Conservation (phyloP, 2,113 vertebrate genomes). For the Syngnathus floridae region DNA sequence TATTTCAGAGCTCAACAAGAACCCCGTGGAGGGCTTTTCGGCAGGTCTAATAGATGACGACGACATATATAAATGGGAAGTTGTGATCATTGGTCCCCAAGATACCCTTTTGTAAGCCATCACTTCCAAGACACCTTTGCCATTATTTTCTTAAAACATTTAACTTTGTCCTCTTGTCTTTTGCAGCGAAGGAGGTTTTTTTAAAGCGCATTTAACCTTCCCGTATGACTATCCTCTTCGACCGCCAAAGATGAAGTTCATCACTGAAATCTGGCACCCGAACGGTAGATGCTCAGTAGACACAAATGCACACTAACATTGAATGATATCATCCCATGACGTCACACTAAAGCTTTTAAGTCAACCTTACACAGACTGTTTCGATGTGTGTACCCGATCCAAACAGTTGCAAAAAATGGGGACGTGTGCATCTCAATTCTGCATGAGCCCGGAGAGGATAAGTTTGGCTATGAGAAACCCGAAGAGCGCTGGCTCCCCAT, state of each 20-base stretch:
- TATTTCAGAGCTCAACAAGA: constrained; percentile 93
- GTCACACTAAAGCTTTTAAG: neutral
- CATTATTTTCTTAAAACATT: neutral
- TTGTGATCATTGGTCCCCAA: constrained; percentile 97
- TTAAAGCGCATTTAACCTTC: constrained; percentile 99
- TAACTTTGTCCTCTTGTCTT: constrained; percentile 16
- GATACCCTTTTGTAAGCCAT: constrained; percentile 96
- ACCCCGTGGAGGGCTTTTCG: constrained; percentile 98
- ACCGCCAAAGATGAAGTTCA: constrained; percentile 99
- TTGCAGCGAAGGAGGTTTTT: constrained; percentile 97
- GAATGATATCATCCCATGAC: neutral
- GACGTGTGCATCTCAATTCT: constrained; percentile 99
- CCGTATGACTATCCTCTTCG: constrained; percentile 98
- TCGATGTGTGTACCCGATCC: neutral
- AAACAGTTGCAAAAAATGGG: constrained; percentile 94
- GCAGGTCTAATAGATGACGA: constrained; percentile 99
- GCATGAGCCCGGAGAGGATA: constrained; percentile 98
- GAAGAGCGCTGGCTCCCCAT: constrained; percentile 99
- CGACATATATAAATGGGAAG: constrained; percentile 99
- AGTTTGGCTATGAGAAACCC: constrained; percentile 98
- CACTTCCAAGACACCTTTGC: neutral
- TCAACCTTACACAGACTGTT: neutral
- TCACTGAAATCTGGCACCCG: constrained; percentile 99
- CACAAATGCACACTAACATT: neutral
- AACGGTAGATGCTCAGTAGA: constrained; percentile 76